These are phyloP conservation scores for Girardia tigrina DNA, from an alignment of 2,888 invertebrate species.

Conservation along the genomic window DNA sequence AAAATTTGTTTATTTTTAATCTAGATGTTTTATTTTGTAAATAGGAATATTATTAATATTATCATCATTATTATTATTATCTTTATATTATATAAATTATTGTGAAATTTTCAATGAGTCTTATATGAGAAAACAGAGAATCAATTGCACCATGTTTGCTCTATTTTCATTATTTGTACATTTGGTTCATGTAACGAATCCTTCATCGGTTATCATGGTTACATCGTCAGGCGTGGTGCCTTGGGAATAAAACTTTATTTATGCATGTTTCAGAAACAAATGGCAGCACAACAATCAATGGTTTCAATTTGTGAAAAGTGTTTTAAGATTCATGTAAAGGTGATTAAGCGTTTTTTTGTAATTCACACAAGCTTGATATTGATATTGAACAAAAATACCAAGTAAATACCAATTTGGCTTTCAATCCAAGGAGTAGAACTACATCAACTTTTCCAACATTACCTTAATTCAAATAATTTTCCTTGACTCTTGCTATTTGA, in stretches of 20 bases:
- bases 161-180: no score
- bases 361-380: conserved; percentile 11
- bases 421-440: conserved; percentile 23
- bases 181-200: no score
- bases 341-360: neutral
- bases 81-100: no score
- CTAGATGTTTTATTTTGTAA: conserved; percentile 17
- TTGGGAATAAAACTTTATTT: conserved; percentile 1
- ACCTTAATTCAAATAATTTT: conserved; percentile 7
- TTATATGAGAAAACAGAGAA: no score
- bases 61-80: conserved; percentile 11
- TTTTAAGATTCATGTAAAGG: neutral
- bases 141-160: no score
- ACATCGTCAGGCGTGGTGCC: conserved; percentile 19
- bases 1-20: conserved; percentile 3
- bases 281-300: conserved; percentile 1
- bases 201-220: neutral
- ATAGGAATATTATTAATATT: conserved; percentile 14
- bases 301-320: neutral
- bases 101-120: no score
- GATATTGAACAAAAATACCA: neutral
- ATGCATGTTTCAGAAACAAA: neutral
- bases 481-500: conserved; percentile 23
- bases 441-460: conserved; percentile 23
- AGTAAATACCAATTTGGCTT: conserved; percentile 15